Percentiles rank a stretch among this genome's conserved stretches.
Conservation (phyloP, 2,797 vertebrate species). For the Halcyon leucocephala region DNA sequence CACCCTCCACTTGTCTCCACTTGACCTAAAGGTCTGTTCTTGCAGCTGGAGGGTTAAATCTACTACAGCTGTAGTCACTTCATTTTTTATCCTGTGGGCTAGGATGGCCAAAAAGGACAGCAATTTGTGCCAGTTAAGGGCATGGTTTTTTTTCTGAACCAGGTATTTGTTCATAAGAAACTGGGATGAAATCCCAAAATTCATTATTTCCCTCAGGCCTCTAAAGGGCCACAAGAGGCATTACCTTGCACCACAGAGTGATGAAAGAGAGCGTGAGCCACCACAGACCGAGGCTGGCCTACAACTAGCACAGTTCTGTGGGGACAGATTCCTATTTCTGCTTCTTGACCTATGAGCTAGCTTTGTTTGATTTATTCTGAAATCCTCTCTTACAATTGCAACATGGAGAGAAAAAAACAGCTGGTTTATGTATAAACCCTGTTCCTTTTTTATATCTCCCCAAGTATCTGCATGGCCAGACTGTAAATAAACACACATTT, state of each 20-base stretch:
- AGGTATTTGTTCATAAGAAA: background rate
- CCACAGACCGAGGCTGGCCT: background rate
- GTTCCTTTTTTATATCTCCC: background rate
- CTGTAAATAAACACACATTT: background rate
- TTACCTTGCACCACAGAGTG: background rate
- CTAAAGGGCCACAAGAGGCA: background rate
- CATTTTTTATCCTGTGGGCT: background rate
- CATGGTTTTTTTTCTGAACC: background rate
- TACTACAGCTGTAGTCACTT: background rate
- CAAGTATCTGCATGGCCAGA: background rate
- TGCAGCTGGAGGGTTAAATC: constrained; percentile 6
- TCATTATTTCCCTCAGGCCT: background rate
- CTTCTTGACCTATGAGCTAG: background rate
- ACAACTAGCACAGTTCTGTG: background rate
- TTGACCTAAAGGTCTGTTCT: constrained; percentile 5
- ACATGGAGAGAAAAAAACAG: background rate
- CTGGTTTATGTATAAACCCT: background rate
- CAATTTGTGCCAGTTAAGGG: background rate
- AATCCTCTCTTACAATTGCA: background rate
- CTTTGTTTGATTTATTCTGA: background rate
- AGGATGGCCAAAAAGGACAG: background rate
- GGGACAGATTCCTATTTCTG: background rate
- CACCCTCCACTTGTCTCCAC: background rate
- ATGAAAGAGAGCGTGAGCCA: background rate
- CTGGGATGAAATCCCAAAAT: background rate